Evolutionary conservation across 2,888 invertebrate genomes (phyloP), one percentile per base, ranked within the genome.

Genomic region (Eupithecia inturbata): DNA sequence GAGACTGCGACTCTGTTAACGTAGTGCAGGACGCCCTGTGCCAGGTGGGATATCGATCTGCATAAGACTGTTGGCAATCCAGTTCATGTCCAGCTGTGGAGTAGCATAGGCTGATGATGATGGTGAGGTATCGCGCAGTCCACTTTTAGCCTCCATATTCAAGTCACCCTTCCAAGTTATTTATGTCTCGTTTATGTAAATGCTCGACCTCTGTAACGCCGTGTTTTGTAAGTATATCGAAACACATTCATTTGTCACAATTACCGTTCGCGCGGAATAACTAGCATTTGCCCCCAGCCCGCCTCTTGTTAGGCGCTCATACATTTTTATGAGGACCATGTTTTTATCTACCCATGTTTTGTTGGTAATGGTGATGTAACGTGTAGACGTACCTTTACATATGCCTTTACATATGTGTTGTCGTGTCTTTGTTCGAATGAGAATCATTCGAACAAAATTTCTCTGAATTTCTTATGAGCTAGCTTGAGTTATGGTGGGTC

Each of bases 261-360:
- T 94, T 92, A 94, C 91, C 90, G 92, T 63, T 87, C 88, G 88
- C 83, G 93, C 92, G 94, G 94, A 94, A 94, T 94, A 94, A 94
- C 93, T 90, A 91, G 90, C 83, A 41, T 74, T 26, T 41, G 49
- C 67, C 53, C 33, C 53, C 67, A 57, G 62, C 78, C 67, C 71
- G 67, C 77, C 82, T 88, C 92, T 93, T 87, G 92, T 93, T 93
- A 93, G 87, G 86, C 87, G 81, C 89, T 94, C 94, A 93, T 94
- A 93, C 93, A 94, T 94, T 94, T 94, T 94, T 92, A 94, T 93
- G 92, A 92, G 89, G 79, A 75, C 80, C 81, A 87, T 89, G 87
- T 89, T 90, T 89, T 91, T 92, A 92, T 88, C 90, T 85, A 93
- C 92, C 90, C 92, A 92, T 93, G 91, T 90, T 87, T 84, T 90